Percentiles rank a stretch among this genome's conserved stretches.
These are phyloP conservation scores for Lophius piscatorius DNA, from an alignment of 2,113 vertebrate genomes.

Conservation along the genomic window DNA sequence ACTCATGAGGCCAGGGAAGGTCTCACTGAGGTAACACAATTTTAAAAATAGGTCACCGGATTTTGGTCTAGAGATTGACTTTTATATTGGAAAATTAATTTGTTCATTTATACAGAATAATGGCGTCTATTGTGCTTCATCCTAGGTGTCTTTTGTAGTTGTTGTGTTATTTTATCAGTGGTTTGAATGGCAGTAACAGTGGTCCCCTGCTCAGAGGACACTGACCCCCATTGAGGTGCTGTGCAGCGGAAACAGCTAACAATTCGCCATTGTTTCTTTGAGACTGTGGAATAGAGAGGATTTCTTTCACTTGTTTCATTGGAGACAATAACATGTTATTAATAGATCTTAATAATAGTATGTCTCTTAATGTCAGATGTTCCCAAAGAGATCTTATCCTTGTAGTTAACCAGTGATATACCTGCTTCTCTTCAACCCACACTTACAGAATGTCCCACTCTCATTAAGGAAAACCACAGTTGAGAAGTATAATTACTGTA, in stretches of 20 bases:
- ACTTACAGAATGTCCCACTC: too few relatives aligned
- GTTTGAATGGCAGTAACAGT: slow-evolving; percentile 31
- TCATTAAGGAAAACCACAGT: too few relatives aligned
- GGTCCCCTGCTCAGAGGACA: slow-evolving; percentile 41
- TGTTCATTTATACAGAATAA: too few relatives aligned
- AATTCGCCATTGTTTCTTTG: slow-evolving; percentile 56
- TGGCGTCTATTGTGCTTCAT: too few relatives aligned
- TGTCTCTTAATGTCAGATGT: too few relatives aligned
- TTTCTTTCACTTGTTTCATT: slow-evolving; percentile 10
- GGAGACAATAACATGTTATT: background rate
- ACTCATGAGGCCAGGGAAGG: background rate
- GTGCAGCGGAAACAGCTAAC: slow-evolving; percentile 44
- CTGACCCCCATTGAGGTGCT: slow-evolving; percentile 45
- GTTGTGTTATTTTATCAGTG: slow-evolving; percentile 22
- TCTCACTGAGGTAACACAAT: background rate
- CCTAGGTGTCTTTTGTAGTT: slow-evolving; percentile 8
- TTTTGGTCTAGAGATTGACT: too few relatives aligned
- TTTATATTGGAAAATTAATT: too few relatives aligned
- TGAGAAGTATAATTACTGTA: slow-evolving; percentile 38
- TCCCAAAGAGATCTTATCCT: too few relatives aligned
- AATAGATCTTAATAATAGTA: too few relatives aligned
- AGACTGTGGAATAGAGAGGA: slow-evolving; percentile 27
- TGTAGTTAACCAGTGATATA: too few relatives aligned
- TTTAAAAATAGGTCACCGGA: too few relatives aligned
- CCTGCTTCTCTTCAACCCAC: too few relatives aligned